These are phyloP conservation scores for Spilarctia lutea DNA, from an alignment of 2,888 invertebrate species.

Conservation along the genomic window DNA sequence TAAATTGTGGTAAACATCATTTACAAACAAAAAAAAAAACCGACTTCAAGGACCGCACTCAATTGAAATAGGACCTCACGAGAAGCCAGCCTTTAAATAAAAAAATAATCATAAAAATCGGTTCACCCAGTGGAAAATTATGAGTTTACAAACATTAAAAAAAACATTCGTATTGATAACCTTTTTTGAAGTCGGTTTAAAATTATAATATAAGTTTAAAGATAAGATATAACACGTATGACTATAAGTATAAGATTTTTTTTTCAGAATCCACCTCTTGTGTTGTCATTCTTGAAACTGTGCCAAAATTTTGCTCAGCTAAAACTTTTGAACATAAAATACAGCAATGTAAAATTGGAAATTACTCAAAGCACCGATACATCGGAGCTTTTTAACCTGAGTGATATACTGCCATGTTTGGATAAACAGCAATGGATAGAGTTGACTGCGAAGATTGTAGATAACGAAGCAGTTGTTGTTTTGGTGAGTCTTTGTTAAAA, in stretches of 20 bases:
- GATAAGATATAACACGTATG: no score
- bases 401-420: conserved; percentile 70
- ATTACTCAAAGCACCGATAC: conserved; percentile 36
- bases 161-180: no score
- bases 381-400: conserved; percentile 65
- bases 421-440: conserved; percentile 67
- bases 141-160: no score
- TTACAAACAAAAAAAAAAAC: no score
- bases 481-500: conserved; percentile 67
- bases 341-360: conserved; percentile 70
- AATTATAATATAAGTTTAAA: no score
- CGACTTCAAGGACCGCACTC: no score
- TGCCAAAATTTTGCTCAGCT: conserved; percentile 70
- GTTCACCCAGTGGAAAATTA: no score
- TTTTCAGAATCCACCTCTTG: conserved; percentile 72
- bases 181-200: no score
- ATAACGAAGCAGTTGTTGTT: conserved; percentile 57
- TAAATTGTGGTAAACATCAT: no score
- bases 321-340: conserved; percentile 76
- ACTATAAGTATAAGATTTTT: background rate
- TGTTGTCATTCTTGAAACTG: conserved; percentile 68
- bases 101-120: no score
- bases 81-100: no score
- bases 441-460: conserved; percentile 58
- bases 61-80: no score